Percentiles rank a stretch among this genome's conserved stretches.
These are phyloP conservation scores for Cyprinodon diabolis DNA, from an alignment of 2,797 vertebrate species.

Conservation along the genomic window DNA sequence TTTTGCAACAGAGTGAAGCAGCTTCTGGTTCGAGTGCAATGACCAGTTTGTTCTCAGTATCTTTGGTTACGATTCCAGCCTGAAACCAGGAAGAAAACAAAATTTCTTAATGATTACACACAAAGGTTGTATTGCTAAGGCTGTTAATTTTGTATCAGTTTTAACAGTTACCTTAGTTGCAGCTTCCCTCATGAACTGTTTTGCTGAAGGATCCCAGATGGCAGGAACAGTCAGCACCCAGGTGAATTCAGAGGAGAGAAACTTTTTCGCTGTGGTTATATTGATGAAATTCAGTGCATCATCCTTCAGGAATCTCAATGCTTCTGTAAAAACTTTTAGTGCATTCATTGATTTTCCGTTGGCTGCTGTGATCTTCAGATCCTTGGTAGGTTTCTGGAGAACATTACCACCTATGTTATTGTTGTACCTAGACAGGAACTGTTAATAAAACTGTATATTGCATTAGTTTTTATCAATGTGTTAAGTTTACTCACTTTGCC, in stretches of 20 bases:
- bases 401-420: neutral
- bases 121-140: rapidly evolving
- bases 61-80: rapidly evolving
- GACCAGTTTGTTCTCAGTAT: neutral
- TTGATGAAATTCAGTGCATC: rapidly evolving
- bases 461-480: neutral
- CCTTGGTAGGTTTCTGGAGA: neutral
- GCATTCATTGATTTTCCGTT: neutral
- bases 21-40: neutral
- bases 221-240: neutral
- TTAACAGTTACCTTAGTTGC: neutral
- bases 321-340: neutral
- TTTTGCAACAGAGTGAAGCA: neutral
- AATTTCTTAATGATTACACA: neutral
- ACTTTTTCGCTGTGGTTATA: rapidly evolving
- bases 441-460: neutral
- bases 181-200: conserved; percentile 32
- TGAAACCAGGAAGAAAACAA: rapidly evolving
- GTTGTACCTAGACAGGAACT: neutral
- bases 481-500: neutral
- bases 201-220: conserved; percentile 8
- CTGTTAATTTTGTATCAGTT: no score
- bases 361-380: rapidly evolving
- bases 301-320: conserved; percentile 3
- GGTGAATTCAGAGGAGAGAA: neutral